A percentile compares a stretch with the other conserved stretches of the same genome.
Evolutionary conservation across 1,140 invertebrate genomes (phyloP).

Genomic region (Cotesia vestalis): DNA sequence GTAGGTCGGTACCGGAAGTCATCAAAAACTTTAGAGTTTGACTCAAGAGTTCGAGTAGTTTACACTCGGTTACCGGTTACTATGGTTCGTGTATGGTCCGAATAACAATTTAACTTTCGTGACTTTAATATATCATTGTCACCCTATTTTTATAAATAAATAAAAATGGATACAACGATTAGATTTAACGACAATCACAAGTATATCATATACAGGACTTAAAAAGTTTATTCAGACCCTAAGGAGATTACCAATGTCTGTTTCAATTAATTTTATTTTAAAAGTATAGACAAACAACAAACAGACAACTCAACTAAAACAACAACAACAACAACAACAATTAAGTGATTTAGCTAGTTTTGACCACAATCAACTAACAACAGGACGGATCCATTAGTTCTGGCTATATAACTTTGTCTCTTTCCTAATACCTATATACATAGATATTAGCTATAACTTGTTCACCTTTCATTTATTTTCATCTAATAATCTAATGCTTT

Average conservation of each 20-base stretch:
- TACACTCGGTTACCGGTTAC: conserved; percentile 21
- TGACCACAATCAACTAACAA: conserved; percentile 16
- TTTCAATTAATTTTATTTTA: no score
- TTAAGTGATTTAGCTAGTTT: conserved; percentile 25
- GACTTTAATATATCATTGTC: conserved; percentile 13
- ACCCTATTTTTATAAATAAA: not conserved
- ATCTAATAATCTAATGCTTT: no score
- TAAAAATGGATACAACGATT: not conserved
- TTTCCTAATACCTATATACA: no score
- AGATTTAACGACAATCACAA: no score
- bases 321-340: conserved; percentile 8
- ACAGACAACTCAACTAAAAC: not conserved
- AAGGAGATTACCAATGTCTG: no score
- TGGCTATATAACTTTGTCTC: not conserved
- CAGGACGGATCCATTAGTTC: conserved; percentile 25
- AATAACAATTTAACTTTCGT: conserved; percentile 18
- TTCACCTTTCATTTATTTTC: no score
- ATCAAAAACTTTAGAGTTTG: conserved; percentile 37
- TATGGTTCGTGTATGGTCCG: conserved; percentile 14
- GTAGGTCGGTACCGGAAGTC: conserved; percentile 30
- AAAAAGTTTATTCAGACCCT: no score
- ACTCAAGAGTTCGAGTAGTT: conserved; percentile 21
- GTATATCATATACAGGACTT: no score
- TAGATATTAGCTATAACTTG: no score
- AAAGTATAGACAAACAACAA: no score